These are phyloP conservation scores for Cancer borealis DNA, from an alignment of 2,888 invertebrate genomes.

Conservation along the genomic window DNA sequence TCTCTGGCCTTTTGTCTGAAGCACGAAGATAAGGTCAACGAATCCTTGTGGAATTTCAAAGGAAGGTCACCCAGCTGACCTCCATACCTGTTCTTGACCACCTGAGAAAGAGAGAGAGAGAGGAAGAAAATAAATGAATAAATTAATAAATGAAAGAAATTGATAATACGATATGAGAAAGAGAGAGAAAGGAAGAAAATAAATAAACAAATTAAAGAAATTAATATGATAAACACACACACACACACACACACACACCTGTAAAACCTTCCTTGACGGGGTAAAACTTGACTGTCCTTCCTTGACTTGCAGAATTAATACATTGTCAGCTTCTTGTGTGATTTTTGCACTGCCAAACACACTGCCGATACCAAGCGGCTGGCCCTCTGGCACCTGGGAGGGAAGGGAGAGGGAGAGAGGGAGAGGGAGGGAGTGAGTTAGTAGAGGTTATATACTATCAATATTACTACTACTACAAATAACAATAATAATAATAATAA, in stretches of 20 bases:
- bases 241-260: slow-evolving; percentile 46
- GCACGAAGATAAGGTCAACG: slow-evolving; percentile 85
- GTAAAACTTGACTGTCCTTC: slow-evolving; percentile 81
- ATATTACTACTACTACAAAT: too few species aligned
- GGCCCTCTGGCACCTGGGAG: slow-evolving; percentile 86
- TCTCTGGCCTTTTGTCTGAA: slow-evolving; percentile 64
- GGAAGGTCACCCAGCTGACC: slow-evolving; percentile 95
- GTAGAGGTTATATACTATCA: not conserved
- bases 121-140: not conserved
- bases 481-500: not conserved
- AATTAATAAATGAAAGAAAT: not conserved
- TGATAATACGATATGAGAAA: too few species aligned
- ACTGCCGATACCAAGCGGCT: slow-evolving; percentile 92
- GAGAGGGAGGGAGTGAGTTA: not conserved
- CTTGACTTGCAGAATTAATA: slow-evolving; percentile 95
- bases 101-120: slow-evolving; percentile 81
- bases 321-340: slow-evolving; percentile 98
- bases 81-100: slow-evolving; percentile 96
- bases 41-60: slow-evolving; percentile 90
- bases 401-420: not conserved
- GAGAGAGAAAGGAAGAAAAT: too few species aligned
- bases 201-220: too few species aligned
- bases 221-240: too few species aligned
- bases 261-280: slow-evolving; percentile 53
- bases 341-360: slow-evolving; percentile 98